Conservation (phyloP, 1,140 invertebrate species). For the Drosophila micromelanica region DNA sequence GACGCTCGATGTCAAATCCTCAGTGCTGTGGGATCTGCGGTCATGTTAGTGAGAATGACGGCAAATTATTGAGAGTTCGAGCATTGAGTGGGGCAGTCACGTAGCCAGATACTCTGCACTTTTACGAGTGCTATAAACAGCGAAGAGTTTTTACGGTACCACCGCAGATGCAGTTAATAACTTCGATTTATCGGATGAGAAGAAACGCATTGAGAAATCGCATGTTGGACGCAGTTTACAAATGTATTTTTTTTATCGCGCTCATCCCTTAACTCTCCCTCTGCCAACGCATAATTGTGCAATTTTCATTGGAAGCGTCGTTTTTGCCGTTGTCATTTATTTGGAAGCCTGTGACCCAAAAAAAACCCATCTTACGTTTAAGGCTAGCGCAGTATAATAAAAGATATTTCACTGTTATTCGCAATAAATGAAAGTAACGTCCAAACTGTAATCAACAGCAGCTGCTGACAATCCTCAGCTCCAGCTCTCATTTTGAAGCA, state of each 20-base stretch:
- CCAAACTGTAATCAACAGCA: constrained; percentile 79
- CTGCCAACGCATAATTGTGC: constrained; percentile 49
- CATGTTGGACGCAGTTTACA: constrained; percentile 28
- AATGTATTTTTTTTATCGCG: not conserved
- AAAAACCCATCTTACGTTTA: constrained; percentile 38
- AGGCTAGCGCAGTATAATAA: constrained; percentile 48
- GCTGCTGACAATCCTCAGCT: constrained; percentile 63
- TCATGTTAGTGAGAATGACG: constrained; percentile 44
- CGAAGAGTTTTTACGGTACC: constrained; percentile 18
- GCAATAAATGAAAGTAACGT: constrained; percentile 80
- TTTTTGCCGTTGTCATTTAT: constrained; percentile 35
- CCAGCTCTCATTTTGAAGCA: constrained; percentile 24
- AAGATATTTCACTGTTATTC: constrained; percentile 78
- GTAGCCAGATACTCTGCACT: constrained; percentile 36
- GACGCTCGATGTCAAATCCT: constrained; percentile 43
- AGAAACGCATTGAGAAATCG: constrained; percentile 26
- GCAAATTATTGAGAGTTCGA: constrained; percentile 44
- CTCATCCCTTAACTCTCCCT: not conserved
- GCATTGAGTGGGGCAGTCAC: constrained; percentile 19
- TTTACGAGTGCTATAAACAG: constrained; percentile 30
- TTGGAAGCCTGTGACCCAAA: constrained; percentile 5
- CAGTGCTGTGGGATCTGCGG: constrained; percentile 17
- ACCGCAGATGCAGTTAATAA: constrained; percentile 73
- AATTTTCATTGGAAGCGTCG: constrained; percentile 39
- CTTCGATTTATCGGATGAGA: constrained; percentile 58